phyloP scores from a whole-genome alignment of 2,797 vertebrate genomes.

The Myoxocephalus aenaeus region DNA sequence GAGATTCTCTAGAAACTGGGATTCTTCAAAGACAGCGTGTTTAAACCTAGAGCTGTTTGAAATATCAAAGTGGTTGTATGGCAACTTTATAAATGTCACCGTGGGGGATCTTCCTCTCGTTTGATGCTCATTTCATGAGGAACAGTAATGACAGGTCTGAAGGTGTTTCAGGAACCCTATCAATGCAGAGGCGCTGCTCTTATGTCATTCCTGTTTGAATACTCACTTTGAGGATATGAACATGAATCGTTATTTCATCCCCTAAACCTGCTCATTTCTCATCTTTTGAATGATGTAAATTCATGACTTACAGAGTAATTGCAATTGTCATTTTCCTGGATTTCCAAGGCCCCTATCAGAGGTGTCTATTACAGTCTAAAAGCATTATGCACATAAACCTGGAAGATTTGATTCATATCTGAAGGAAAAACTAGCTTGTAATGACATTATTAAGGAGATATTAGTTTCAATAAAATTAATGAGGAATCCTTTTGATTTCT shows the following conservation, averaged over 20 bases:
- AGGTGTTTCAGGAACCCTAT: constrained; percentile 69
- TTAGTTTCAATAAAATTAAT: constrained; percentile 37
- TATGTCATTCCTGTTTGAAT: constrained; percentile 65
- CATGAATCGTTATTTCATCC: constrained; percentile 66
- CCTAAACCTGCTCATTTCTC: constrained; percentile 60
- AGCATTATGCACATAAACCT: constrained; percentile 36
- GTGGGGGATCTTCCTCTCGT: constrained; percentile 73
- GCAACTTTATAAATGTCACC: constrained; percentile 84
- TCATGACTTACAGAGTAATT: constrained; percentile 59
- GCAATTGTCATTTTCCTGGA: constrained; percentile 59
- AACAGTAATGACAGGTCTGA: constrained; percentile 78
- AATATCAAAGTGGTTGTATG: constrained; percentile 81
- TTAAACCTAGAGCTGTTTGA: constrained; percentile 81
- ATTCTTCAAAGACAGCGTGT: constrained; percentile 76
- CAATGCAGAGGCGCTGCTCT: constrained; percentile 56
- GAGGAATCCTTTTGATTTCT: constrained; percentile 46
- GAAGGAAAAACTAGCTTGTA: constrained; percentile 42
- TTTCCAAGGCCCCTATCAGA: constrained; percentile 41
- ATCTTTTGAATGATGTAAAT: constrained; percentile 67
- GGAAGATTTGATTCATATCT: constrained; percentile 41
- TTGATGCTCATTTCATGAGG: constrained; percentile 76
- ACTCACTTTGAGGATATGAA: constrained; percentile 75
- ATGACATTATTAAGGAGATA: constrained; percentile 41
- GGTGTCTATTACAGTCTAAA: constrained; percentile 40
- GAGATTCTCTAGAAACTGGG: constrained; percentile 72